Evolutionary conservation across 2,113 vertebrate genomes (phyloP), one percentile per base, ranked within the genome.

Genomic region (Phasianus colchicus): DNA sequence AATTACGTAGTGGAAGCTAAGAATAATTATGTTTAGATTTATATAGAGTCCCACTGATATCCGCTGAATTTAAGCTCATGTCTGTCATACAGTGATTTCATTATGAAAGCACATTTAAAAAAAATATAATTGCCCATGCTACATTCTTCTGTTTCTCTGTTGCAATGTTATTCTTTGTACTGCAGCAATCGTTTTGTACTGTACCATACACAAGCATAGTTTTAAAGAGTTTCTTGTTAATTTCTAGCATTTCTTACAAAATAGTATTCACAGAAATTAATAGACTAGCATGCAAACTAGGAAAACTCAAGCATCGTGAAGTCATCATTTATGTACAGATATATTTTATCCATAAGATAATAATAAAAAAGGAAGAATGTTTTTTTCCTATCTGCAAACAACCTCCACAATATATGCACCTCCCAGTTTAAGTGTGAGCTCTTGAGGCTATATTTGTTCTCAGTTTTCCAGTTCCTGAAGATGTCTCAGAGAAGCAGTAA

Each of bases 361-460:
- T 30, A 38, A 32, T 2, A 57, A 17, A 58, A 19, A 58, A 50
- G 22, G 17, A 52, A 67, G 9, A 3, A 43, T 58, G 15, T 52
- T 12, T 54, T 17, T 12, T 32, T 60, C 13, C 13, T 58, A 1
- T 38, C 32, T 79, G 66, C 69, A 67, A 91, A 72, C 70, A 92
- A 27, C 14, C 82, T 82, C 14, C 19, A 67, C 0, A 0, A 11
- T 54, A 42, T 20, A 29, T 5, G 3, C 16, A n/a, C 17, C 24
- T 67, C 66, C 67, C 19, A 9, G n/a, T 67, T 81, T 64, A 55
- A 71, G 45, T 64, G 22, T 79, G 32, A 22, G 9, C 5, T 2
- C 4, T 0, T 24, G 34, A 85, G 78, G 15, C 24, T 66, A 10
- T 60, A 85, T 69, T 45, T 92, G 22, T 63, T 66, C 58, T 65